Conservation (phyloP, 2,888 invertebrate species). For the Monoplex corrugatus region DNA sequence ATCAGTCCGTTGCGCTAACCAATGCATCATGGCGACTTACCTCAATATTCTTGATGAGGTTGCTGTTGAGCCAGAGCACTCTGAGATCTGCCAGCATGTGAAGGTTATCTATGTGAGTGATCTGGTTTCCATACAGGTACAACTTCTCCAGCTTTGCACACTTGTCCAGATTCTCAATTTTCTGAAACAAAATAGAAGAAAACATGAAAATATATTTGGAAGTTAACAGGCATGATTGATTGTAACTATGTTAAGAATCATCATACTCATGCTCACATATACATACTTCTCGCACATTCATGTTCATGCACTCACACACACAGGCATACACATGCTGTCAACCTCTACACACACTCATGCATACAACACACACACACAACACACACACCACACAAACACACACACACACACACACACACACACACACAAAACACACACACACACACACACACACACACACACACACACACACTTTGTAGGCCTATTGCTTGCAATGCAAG, state of each 20-base stretch:
- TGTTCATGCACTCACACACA: not conserved
- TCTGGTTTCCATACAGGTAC: conserved; percentile 79
- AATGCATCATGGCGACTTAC: conserved; percentile 63
- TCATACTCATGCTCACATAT: too few species aligned
- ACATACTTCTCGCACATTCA: not conserved
- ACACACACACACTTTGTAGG: too few species aligned
- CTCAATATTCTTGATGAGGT: conserved; percentile 78
- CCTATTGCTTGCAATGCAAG: too few species aligned
- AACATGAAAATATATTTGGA: not conserved
- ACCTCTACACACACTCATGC: not conserved
- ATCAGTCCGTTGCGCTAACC: too few species aligned
- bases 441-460: conserved; percentile 13
- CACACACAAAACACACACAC: not conserved
- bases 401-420: too few species aligned
- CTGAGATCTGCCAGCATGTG: conserved; percentile 74
- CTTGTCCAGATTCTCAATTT: conserved; percentile 76
- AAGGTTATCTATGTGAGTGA: conserved; percentile 77
- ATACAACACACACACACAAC: not conserved
- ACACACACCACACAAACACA: not conserved
- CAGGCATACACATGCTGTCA: not conserved
- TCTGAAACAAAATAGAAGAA: too few species aligned
- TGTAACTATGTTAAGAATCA: too few species aligned
- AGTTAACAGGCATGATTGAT: too few species aligned
- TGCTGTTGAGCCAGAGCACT: conserved; percentile 78
- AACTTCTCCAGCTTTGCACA: conserved; percentile 73